These are phyloP conservation scores for Schizopygopsis malacanthus DNA, from an alignment of 2,797 vertebrate species.

Conservation along the genomic window DNA sequence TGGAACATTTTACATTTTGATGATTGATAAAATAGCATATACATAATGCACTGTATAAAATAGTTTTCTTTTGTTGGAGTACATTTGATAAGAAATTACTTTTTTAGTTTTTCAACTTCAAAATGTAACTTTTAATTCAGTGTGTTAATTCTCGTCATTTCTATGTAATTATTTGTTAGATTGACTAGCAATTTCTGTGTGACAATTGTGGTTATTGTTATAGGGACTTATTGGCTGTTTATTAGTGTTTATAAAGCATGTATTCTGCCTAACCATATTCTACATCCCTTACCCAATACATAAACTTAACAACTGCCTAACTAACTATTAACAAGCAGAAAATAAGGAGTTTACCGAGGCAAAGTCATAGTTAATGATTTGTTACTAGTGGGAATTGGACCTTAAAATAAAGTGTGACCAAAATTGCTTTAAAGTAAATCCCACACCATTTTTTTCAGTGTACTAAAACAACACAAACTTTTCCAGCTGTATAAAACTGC, in stretches of 20 bases:
- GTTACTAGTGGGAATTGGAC: neutral
- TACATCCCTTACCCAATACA: neutral
- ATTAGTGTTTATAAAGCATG: too few species aligned
- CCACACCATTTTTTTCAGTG: neutral
- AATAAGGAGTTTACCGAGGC: neutral
- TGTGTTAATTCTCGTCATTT: neutral
- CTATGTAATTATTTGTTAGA: neutral
- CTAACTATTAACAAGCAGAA: neutral
- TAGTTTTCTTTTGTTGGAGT: too few species aligned
- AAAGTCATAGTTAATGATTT: neutral
- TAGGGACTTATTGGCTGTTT: too few species aligned
- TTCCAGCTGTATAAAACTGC: neutral
- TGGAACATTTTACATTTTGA: neutral
- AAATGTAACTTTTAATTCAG: neutral
- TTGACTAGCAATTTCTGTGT: neutral
- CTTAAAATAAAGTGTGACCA: neutral
- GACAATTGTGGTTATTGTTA: too few species aligned
- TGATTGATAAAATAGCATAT: too few species aligned
- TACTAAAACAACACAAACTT: neutral
- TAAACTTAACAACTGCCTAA: neutral
- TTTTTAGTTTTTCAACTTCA: too few species aligned
- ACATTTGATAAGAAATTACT: too few species aligned
- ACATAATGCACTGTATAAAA: too few species aligned
- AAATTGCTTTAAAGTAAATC: neutral
- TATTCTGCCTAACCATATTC: neutral